Percentiles rank a stretch among this genome's conserved stretches.
phyloP scores from a whole-genome alignment of 2,888 invertebrate species.

The Dryobotodes eremita region DNA sequence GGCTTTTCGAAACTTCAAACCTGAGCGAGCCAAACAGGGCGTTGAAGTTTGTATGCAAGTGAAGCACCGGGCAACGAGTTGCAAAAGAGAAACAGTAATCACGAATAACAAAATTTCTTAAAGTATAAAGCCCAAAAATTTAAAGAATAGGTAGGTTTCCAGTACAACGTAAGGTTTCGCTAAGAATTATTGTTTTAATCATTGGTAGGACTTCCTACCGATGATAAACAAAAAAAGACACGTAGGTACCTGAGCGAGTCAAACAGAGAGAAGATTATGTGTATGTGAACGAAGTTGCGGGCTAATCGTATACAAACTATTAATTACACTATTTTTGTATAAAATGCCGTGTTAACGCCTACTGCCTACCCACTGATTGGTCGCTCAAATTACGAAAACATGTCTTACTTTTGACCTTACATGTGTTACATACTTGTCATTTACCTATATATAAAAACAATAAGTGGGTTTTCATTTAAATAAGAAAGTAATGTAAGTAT shows the following conservation, averaged over 20 bases:
- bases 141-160: neutral
- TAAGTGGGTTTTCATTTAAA: conserved; percentile 22
- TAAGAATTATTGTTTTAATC: neutral
- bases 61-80: neutral
- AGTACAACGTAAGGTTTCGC: neutral
- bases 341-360: conserved; percentile 5
- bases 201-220: too few species aligned
- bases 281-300: neutral
- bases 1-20: neutral
- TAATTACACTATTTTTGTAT: conserved; percentile 10
- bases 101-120: too few species aligned
- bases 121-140: neutral
- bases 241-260: neutral
- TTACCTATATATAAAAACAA: conserved; percentile 8
- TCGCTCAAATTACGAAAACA: conserved; percentile 24
- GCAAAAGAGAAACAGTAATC: neutral
- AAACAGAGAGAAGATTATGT: neutral
- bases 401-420: conserved; percentile 47
- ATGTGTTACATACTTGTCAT: conserved; percentile 31
- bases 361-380: conserved; percentile 33
- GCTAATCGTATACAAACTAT: neutral
- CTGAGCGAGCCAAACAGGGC: neutral
- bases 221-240: too few species aligned
- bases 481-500: too few species aligned
- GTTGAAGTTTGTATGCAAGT: neutral